A percentile compares a stretch with the other conserved stretches of the same genome.
Conservation (phyloP, 2,888 invertebrate genomes). For the Drosophila tripunctata region DNA sequence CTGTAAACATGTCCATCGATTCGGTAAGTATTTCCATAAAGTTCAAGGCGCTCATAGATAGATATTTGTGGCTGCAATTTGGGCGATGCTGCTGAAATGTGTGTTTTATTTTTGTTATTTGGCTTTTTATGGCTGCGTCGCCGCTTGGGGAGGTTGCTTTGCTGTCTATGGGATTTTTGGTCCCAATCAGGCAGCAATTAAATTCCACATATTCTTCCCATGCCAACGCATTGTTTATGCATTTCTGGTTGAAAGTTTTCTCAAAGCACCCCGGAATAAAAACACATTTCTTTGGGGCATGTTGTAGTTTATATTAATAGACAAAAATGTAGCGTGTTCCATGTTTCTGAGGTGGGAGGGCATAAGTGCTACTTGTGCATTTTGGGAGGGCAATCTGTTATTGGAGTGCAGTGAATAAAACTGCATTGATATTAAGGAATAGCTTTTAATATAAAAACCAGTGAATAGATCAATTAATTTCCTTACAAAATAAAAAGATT, state of each 20-base stretch:
- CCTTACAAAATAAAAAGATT: too few species aligned
- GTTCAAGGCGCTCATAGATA: constrained; percentile 71
- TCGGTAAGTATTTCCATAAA: constrained; percentile 40
- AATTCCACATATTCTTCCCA: constrained; percentile 28
- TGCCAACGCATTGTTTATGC: constrained; percentile 70
- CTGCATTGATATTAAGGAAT: too few species aligned
- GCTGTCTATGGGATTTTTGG: constrained; percentile 15
- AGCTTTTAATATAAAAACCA: too few species aligned
- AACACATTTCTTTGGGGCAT: constrained; percentile 32
- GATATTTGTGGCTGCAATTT: constrained; percentile 3
- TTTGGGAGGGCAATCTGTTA: constrained; percentile 24
- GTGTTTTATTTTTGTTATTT: constrained; percentile 60
- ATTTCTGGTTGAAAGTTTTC: constrained; percentile 68
- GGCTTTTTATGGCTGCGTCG: constrained; percentile 63
- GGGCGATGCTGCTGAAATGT: constrained; percentile 37
- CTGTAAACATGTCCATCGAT: constrained; percentile 20
- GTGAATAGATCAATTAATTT: too few species aligned
- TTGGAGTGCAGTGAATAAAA: too few species aligned
- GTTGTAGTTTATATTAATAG: constrained; percentile 60
- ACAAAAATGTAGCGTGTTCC: constrained; percentile 31
- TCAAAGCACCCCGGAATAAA: constrained; percentile 37
- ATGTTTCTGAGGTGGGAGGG: neutral
- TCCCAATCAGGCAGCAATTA: constrained; percentile 55
- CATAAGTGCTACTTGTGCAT: constrained; percentile 12
- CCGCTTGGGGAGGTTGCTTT: constrained; percentile 17